Evolutionary conservation across 2,113 vertebrate species (phyloP), one percentile per base, ranked within the genome.

Genomic region (Notechis scutatus): DNA sequence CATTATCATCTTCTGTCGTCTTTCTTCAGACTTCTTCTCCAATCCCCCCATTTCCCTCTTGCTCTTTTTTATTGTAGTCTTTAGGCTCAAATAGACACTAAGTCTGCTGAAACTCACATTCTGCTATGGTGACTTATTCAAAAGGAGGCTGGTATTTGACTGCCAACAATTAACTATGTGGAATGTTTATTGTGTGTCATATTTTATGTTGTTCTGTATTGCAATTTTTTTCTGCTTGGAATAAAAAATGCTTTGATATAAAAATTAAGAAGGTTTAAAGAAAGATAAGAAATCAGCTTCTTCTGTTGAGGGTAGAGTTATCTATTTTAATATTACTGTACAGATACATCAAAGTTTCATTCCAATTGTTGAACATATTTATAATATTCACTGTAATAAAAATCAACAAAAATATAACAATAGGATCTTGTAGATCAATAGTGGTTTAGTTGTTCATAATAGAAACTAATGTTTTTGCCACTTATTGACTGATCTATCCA

Each of bases 131-230:
- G 18, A 42, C 34, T 81, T 81, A 42, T 3, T 81, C 34, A 39
- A 42, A 81, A 81, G 74, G 18, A 81, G 34, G 34, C 34, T 81
- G 74, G 7, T 81, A 20, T 81, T 81, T 97, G 94, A 97, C 97
- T 97, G 97, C 95, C 96, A 97, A 95, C 95, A 96, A 96, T 97
- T 97, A 96, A 97, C 95, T 97, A 96, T 95, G 95, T 97, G 96
- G 95, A 96, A 96, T 96, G 97, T 97, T 97, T 97, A 97, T 97
- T 98, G 96, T 96, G 95, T 97, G 97, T 97, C 97, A 98, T 97
- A 96, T 96, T 95, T 96, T 97, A 97, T 97, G 96, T 97, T 97
- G 95, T 95, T 96, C 96, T 21, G 92, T 97, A 94, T 94, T 96
- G 95, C 29, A 69, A 34, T 6, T 95, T 95, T 95, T 97, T 97